Conservation (phyloP, 2,888 invertebrate genomes). For the Hypomecis punctinalis region DNA sequence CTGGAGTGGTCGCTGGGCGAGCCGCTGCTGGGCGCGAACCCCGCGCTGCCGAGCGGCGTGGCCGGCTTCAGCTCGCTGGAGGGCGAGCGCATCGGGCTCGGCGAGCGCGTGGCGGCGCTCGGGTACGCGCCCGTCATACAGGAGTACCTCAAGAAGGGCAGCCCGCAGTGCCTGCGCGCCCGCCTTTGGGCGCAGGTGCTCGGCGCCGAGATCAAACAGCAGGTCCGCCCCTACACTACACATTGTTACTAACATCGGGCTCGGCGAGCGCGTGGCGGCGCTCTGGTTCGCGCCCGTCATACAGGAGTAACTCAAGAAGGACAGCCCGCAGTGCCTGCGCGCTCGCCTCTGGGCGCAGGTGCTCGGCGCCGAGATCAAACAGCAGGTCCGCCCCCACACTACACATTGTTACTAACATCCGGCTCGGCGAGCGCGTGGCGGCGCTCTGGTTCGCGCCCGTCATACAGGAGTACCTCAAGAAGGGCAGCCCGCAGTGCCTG, state of each 20-base stretch:
- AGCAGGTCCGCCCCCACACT: slow-evolving; percentile 77
- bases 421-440: slow-evolving; percentile 91
- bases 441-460: slow-evolving; percentile 93
- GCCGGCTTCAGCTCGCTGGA: slow-evolving; percentile 86
- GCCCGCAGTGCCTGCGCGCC: slow-evolving; percentile 91
- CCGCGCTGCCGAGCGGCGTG: slow-evolving; percentile 81
- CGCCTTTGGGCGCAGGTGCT: slow-evolving; percentile 94
- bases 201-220: slow-evolving; percentile 89
- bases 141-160: slow-evolving; percentile 95
- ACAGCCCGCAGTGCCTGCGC: slow-evolving; percentile 91
- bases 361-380: slow-evolving; percentile 90
- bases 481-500: slow-evolving; percentile 91
- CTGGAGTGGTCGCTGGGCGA: slow-evolving; percentile 91
- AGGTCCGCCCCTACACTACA: slow-evolving; percentile 70
- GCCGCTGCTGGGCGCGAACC: slow-evolving; percentile 90
- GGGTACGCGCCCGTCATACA: slow-evolving; percentile 95
- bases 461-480: slow-evolving; percentile 95
- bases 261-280: slow-evolving; percentile 91
- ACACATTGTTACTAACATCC: slow-evolving; percentile 58
- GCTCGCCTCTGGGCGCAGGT: slow-evolving; percentile 95
- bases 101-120: slow-evolving; percentile 90
- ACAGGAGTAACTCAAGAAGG: slow-evolving; percentile 95
- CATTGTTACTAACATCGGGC: slow-evolving; percentile 65
- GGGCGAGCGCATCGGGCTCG: slow-evolving; percentile 89
- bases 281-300: slow-evolving; percentile 94